Evolutionary conservation across 1,140 invertebrate genomes (phyloP).

Genomic region (Tetragnatha versicolor): DNA sequence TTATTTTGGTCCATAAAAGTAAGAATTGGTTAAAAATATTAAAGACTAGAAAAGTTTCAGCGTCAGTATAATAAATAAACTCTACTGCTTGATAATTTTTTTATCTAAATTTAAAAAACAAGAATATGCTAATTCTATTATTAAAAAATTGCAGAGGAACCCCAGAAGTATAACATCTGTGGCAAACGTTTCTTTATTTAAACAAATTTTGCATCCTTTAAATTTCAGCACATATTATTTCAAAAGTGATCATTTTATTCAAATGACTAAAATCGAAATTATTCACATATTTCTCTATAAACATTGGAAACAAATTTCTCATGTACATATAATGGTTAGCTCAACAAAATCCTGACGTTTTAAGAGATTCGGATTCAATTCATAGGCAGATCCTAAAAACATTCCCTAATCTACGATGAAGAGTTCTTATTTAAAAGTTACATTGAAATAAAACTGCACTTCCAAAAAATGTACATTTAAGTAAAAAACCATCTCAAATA

Average conservation of each 20-base stretch:
- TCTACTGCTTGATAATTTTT: too few species aligned
- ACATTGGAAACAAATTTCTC: too few species aligned
- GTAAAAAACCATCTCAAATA: constrained; percentile 47
- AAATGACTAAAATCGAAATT: too few species aligned
- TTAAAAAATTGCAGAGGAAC: constrained; percentile 32
- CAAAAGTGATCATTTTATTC: too few species aligned
- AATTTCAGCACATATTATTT: too few species aligned
- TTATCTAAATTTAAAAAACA: not conserved
- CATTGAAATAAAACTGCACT: constrained; percentile 45
- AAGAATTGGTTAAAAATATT: too few species aligned
- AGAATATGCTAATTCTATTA: too few species aligned
- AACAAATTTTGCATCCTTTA: not conserved
- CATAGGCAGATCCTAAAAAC: constrained; percentile 35
- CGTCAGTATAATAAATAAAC: too few species aligned
- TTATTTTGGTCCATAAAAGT: too few species aligned
- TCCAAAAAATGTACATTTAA: constrained; percentile 52
- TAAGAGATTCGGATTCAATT: not conserved
- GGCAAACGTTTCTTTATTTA: not conserved
- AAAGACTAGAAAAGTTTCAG: too few species aligned
- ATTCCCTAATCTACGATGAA: constrained; percentile 22
- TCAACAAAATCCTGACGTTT: not conserved
- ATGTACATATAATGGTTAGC: not conserved
- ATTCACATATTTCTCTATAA: too few species aligned
- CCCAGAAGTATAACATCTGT: constrained; percentile 15
- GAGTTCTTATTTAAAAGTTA: constrained; percentile 51